These are phyloP conservation scores for Myrmecophaga tridactyla DNA, from an alignment of 2,113 vertebrate genomes.

Conservation along the genomic window DNA sequence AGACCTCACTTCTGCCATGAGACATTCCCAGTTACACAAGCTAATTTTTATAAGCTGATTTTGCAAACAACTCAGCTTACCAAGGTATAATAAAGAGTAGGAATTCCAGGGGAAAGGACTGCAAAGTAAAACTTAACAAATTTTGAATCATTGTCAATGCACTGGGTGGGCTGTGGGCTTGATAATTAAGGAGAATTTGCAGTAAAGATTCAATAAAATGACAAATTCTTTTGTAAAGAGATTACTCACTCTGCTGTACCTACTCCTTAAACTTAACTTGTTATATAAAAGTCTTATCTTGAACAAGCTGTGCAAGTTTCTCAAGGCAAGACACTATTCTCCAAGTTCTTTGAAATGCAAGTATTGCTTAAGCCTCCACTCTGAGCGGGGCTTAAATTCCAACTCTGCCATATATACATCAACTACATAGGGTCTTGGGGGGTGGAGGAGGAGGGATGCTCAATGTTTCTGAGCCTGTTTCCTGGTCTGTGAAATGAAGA, in stretches of 20 bases:
- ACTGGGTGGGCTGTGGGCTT: conserved; percentile 60
- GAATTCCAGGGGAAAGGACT: conserved; percentile 36
- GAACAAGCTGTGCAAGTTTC: conserved; percentile 17
- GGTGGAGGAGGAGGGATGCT: too few relatives aligned
- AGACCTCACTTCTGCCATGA: background rate
- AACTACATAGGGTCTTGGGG: background rate
- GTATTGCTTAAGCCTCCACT: background rate
- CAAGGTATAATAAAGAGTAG: background rate
- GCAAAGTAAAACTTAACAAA: conserved; percentile 54
- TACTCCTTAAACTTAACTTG: conserved; percentile 40
- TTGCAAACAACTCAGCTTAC: background rate
- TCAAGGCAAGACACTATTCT: background rate
- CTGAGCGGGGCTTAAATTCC: background rate
- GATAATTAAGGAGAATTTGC: conserved; percentile 60
- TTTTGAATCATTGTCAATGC: conserved; percentile 58
- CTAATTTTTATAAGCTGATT: conserved; percentile 24
- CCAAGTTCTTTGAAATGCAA: background rate
- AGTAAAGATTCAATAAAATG: conserved; percentile 68
- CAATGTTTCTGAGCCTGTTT: background rate
- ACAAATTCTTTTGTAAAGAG: conserved; percentile 65
- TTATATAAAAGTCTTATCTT: conserved; percentile 60
- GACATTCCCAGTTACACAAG: background rate
- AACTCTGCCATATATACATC: too few relatives aligned
- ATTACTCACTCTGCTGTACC: conserved; percentile 64
- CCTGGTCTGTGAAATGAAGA: background rate